Conservation (phyloP, 2,888 invertebrate species). For the Eretmocerus hayati region DNA sequence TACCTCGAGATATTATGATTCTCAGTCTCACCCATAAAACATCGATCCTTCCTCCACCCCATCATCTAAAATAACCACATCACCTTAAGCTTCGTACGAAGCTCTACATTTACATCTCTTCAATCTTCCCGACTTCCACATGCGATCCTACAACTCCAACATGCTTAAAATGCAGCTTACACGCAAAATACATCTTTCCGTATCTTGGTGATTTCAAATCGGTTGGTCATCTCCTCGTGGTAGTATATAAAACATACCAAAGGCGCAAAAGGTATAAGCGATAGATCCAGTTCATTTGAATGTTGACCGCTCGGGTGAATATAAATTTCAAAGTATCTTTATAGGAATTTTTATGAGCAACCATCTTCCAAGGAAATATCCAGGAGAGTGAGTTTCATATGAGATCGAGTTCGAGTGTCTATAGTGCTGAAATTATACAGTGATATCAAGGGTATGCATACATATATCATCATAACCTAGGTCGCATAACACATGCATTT, state of each 20-base stretch:
- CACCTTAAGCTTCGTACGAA: no score
- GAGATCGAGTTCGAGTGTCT: slow-evolving; percentile 17
- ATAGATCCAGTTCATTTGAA: slow-evolving; percentile 39
- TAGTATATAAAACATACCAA: not conserved
- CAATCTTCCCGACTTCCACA: not conserved
- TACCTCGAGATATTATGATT: no score
- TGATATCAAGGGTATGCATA: slow-evolving; percentile 14
- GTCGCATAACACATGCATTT: no score
- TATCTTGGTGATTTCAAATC: slow-evolving; percentile 14
- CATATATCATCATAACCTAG: slow-evolving; percentile 3
- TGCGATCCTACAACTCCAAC: not conserved
- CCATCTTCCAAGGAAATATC: slow-evolving; percentile 40
- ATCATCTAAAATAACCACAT: no score
- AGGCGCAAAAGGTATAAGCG: not conserved
- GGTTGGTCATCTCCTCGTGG: not conserved
- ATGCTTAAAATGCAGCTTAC: not conserved
- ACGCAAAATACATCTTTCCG: slow-evolving; percentile 5
- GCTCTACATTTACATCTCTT: slow-evolving; percentile 1
- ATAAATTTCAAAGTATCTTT: slow-evolving; percentile 44
- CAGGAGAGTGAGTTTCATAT: slow-evolving; percentile 33
- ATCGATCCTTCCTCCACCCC: no score
- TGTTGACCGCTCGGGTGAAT: slow-evolving; percentile 41
- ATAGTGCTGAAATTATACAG: slow-evolving; percentile 14
- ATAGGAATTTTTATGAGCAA: slow-evolving; percentile 41
- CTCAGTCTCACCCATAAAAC: no score